These are phyloP conservation scores for Gymnocheta viridis DNA, from an alignment of 2,888 invertebrate species.

Conservation along the genomic window DNA sequence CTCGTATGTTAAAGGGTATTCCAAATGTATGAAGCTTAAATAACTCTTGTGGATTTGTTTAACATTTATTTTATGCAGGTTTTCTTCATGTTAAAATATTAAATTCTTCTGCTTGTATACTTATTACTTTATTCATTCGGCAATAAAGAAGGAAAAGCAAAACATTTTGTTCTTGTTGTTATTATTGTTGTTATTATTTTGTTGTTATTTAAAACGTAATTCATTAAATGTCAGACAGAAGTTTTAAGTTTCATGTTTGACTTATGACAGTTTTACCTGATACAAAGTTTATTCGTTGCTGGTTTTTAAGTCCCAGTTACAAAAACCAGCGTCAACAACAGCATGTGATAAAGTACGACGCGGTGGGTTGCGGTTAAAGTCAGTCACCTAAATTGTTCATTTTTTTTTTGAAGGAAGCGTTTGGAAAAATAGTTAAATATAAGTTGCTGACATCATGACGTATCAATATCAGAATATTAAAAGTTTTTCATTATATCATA, in stretches of 20 bases:
- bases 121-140: conserved; percentile 37
- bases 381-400: not conserved
- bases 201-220: conserved; percentile 62
- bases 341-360: conserved; percentile 28
- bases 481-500: no score
- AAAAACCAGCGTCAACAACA: conserved; percentile 43
- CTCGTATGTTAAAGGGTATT: conserved; percentile 62
- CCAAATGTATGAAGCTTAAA: conserved; percentile 28
- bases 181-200: no score
- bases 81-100: conserved; percentile 5
- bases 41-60: conserved; percentile 22
- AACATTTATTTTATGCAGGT: not conserved
- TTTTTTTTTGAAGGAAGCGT: not conserved
- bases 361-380: conserved; percentile 40
- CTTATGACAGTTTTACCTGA: conserved; percentile 72
- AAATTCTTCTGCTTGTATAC: conserved; percentile 34
- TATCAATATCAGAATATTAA: not conserved
- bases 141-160: not conserved
- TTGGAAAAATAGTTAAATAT: not conserved
- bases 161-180: conserved; percentile 44
- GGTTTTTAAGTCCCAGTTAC: conserved; percentile 36
- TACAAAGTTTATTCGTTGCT: conserved; percentile 42
- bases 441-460: not conserved
- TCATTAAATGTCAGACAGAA: conserved; percentile 70
- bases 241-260: conserved; percentile 72